Evolutionary conservation across 2,888 invertebrate genomes (phyloP).

Genomic region (Philaethria dido): DNA sequence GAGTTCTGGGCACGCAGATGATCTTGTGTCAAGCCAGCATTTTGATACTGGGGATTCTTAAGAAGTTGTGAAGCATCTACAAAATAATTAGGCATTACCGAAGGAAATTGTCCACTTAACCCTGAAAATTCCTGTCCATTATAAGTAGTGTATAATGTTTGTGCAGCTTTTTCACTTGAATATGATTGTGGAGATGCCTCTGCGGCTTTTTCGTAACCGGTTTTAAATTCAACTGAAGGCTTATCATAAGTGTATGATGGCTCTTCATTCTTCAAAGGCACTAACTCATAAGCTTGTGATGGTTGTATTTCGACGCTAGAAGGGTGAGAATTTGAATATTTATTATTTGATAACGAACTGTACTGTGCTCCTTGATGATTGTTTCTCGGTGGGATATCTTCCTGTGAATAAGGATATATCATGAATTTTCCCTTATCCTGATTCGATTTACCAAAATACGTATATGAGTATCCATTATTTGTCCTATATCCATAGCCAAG

Average conservation of each 20-base stretch:
- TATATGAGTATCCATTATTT: slow-evolving; percentile 79
- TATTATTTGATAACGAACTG: slow-evolving; percentile 45
- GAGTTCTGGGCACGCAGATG: slow-evolving; percentile 70
- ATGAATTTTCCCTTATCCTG: slow-evolving; percentile 83
- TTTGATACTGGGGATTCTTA: slow-evolving; percentile 76
- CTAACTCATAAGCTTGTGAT: slow-evolving; percentile 81
- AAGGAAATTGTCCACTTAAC: slow-evolving; percentile 73
- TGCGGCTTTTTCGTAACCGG: slow-evolving; percentile 56
- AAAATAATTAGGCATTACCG: slow-evolving; percentile 77
- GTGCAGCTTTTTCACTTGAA: slow-evolving; percentile 53
- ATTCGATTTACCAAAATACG: slow-evolving; percentile 74
- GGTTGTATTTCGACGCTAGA: slow-evolving; percentile 83
- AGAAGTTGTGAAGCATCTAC: slow-evolving; percentile 74
- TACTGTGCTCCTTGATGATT: slow-evolving; percentile 39
- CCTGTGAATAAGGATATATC: slow-evolving; percentile 88
- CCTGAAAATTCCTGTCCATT: slow-evolving; percentile 76
- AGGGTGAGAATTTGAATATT: slow-evolving; percentile 49
- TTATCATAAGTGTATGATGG: slow-evolving; percentile 65
- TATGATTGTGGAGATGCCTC: slow-evolving; percentile 46
- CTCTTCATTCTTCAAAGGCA: slow-evolving; percentile 66
- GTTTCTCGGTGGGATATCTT: slow-evolving; percentile 80
- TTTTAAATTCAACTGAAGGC: slow-evolving; percentile 60
- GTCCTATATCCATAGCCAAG: slow-evolving; percentile 87
- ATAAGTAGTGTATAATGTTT: slow-evolving; percentile 76
- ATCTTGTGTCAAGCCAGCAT: slow-evolving; percentile 76